phyloP scores from a whole-genome alignment of 2,888 invertebrate genomes.

The Folsomia candida region DNA sequence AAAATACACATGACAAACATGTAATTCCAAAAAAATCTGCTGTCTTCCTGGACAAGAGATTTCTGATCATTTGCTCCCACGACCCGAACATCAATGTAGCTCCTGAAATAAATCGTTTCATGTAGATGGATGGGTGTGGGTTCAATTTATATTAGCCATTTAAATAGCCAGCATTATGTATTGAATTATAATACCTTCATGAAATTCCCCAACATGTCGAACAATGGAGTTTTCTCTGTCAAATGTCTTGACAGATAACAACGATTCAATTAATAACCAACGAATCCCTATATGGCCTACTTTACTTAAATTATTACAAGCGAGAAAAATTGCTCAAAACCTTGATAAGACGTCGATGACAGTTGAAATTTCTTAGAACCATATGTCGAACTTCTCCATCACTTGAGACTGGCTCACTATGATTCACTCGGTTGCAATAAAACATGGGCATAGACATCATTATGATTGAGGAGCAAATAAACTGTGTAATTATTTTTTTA shows the following conservation, averaged over 20 bases:
- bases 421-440: constrained; percentile 1
- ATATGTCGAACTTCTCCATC: background rate
- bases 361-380: background rate
- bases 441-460: constrained; percentile 5
- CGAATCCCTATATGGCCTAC: too few relatives aligned
- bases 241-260: background rate
- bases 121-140: too few relatives aligned
- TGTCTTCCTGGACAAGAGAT: constrained; percentile 55
- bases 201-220: constrained; percentile 8
- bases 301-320: too few relatives aligned
- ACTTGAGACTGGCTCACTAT: background rate
- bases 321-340: background rate
- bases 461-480: background rate
- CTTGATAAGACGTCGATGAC: background rate
- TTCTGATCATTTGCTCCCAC: constrained; percentile 54
- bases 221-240: background rate
- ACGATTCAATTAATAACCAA: background rate
- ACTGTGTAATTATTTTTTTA: too few relatives aligned
- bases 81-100: constrained; percentile 50
- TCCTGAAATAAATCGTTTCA: constrained; percentile 30
- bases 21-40: constrained; percentile 51
- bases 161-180: too few relatives aligned
- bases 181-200: too few relatives aligned
- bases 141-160: too few relatives aligned
- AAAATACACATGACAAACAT: background rate